These are phyloP conservation scores for Drosophila kohkoa DNA, from an alignment of 1,140 invertebrate species.

Conservation along the genomic window DNA sequence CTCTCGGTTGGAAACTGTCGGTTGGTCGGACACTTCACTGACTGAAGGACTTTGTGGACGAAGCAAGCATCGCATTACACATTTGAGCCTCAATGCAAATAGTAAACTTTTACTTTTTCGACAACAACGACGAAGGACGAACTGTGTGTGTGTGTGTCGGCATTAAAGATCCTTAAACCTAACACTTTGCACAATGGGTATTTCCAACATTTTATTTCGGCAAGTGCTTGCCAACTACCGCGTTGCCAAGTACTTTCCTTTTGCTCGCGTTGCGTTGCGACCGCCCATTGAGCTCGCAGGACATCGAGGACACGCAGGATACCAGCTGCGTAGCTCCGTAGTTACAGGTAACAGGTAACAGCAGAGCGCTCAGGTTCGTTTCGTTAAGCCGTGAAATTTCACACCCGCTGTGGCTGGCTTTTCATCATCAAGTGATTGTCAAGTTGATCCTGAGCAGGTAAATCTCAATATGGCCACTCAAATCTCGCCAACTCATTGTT, in stretches of 20 bases:
- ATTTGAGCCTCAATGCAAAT: conserved; percentile 15
- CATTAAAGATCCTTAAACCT: conserved; percentile 57
- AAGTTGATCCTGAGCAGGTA: conserved; percentile 27
- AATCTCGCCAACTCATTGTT: conserved; percentile 43
- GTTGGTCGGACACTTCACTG: conserved; percentile 52
- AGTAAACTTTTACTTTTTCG: conserved; percentile 28
- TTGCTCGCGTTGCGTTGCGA: not conserved
- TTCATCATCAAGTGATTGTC: conserved; percentile 59
- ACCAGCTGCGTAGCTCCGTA: conserved; percentile 8
- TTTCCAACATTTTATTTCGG: conserved; percentile 53
- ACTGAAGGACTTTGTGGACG: conserved; percentile 54
- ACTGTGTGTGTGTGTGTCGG: conserved; percentile 39
- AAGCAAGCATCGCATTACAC: conserved; percentile 16
- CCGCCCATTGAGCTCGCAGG: conserved; percentile 45
- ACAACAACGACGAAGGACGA: conserved; percentile 51
- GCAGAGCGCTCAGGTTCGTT: not conserved
- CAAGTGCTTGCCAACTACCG: conserved; percentile 62
- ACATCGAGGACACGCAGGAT: conserved; percentile 19
- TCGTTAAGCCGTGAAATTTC: conserved; percentile 71
- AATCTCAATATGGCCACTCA: conserved; percentile 14
- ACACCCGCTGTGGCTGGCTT: conserved; percentile 73
- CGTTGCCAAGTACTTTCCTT: conserved; percentile 15
- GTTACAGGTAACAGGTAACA: conserved; percentile 61
- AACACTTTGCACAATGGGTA: conserved; percentile 51
- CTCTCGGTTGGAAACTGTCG: too few relatives aligned